phyloP scores from a whole-genome alignment of 2,113 vertebrate species.

The Lepisosteus oculatus region DNA sequence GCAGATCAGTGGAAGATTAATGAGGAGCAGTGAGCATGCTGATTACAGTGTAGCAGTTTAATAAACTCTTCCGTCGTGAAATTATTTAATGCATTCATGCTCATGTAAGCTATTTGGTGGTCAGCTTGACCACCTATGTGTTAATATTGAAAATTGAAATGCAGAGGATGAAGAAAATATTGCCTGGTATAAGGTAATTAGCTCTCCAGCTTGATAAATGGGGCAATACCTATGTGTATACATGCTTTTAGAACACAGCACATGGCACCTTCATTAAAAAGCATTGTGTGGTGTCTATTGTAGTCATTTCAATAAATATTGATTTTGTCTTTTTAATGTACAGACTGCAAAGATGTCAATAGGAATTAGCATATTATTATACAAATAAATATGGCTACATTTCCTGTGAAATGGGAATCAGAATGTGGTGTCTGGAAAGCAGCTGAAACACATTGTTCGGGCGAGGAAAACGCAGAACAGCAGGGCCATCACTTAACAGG shows the following conservation, averaged over 20 bases:
- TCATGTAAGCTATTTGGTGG: slow-evolving; percentile 88
- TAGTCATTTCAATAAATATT: slow-evolving; percentile 79
- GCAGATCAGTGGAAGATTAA: slow-evolving; percentile 86
- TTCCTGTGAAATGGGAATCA: not conserved
- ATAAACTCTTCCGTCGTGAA: slow-evolving; percentile 91
- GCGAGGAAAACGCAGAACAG: not conserved
- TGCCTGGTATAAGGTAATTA: slow-evolving; percentile 91
- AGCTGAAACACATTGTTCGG: not conserved
- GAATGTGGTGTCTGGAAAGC: not conserved
- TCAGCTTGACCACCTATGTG: slow-evolving; percentile 89
- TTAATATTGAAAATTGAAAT: slow-evolving; percentile 95
- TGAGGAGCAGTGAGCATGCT: slow-evolving; percentile 82
- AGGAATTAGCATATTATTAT: slow-evolving; percentile 1
- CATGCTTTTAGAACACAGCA: slow-evolving; percentile 86
- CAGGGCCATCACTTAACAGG: not conserved
- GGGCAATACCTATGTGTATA: slow-evolving; percentile 93
- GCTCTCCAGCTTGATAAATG: slow-evolving; percentile 96
- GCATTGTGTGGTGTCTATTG: slow-evolving; percentile 66
- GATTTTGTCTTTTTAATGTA: slow-evolving; percentile 34
- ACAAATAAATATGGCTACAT: not conserved
- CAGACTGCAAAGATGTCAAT: slow-evolving; percentile 39
- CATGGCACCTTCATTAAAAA: slow-evolving; percentile 86
- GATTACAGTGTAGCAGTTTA: slow-evolving; percentile 89
- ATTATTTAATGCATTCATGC: slow-evolving; percentile 98
- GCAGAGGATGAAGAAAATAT: slow-evolving; percentile 88